Base-by-base conservation (phyloP, 1,140 invertebrate genomes). In the Drosophila lowei region DNA sequence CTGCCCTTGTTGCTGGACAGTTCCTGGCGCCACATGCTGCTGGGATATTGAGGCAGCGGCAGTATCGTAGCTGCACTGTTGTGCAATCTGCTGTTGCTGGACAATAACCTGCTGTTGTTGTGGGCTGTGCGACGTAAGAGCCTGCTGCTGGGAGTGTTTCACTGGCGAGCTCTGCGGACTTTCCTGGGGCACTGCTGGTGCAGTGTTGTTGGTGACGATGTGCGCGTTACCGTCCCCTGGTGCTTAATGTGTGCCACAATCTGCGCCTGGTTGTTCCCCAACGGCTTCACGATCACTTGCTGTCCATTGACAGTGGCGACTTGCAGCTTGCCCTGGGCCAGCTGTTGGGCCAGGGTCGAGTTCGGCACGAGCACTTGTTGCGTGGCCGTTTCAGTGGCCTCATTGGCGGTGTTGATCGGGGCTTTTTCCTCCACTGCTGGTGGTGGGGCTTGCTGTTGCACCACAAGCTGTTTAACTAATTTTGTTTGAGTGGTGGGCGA, bases 291-390 rank as follows among this genome's bases (percentile, higher is more conserved):
- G 6, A 95, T 90, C 13, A 97, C 95, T 91, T 97, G 96, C 73
- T 97, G 96, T 0, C 96, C 96, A 79, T 95, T 95, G 6, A 96
- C 94, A 5, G 95, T 96, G 2, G 96, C 95, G n/a, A 97, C 91
- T 81, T 96, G 95, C 3, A 96, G 93, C 90, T 96, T 96, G 7
- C 95, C 96, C 21, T 94, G 93, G 1, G 95, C 95, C 42, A 96
- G 92, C 80, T 96, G 95, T 85, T 96, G 95, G 1, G 94, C 95
- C 13, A 96, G 91, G 46, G 93, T 94, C 1, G 94, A 94, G 90
- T 95, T 96, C 62, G 95, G 96, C 13, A 96, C 94, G 15, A 96
- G 94, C 49, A 96, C 94, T 92, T 96, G 95, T 60, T 93, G 92
- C 64, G 81, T 61, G 73, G 90, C 49, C 70, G 89, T 54, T 11